phyloP scores from a whole-genome alignment of 2,113 vertebrate species.

The Synchiropus splendidus region DNA sequence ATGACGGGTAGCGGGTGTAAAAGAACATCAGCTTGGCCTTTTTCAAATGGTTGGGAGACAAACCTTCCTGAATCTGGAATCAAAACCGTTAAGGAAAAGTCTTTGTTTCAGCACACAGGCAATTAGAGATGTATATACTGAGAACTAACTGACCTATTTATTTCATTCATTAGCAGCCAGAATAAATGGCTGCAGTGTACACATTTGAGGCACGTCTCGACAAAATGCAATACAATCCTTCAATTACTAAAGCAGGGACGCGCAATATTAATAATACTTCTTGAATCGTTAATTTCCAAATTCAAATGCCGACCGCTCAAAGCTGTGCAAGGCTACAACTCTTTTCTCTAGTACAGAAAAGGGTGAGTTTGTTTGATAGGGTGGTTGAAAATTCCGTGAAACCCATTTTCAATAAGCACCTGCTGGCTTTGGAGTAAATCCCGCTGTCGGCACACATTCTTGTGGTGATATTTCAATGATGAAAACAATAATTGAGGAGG shows the following conservation, averaged over 20 bases:
- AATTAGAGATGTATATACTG: too few relatives aligned
- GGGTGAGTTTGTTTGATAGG: neutral
- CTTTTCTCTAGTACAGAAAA: too few relatives aligned
- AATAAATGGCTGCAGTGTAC: too few relatives aligned
- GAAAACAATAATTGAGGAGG: conserved; percentile 42
- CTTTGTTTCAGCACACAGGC: neutral
- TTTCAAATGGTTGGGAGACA: conserved; percentile 98
- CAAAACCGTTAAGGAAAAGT: conserved; percentile 38
- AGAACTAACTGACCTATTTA: too few relatives aligned
- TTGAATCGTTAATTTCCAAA: too few relatives aligned
- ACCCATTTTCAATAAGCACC: conserved; percentile 25
- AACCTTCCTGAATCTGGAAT: conserved; percentile 82
- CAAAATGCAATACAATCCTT: too few relatives aligned
- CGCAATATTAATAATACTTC: too few relatives aligned
- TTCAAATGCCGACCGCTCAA: too few relatives aligned
- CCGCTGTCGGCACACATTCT: conserved; percentile 7
- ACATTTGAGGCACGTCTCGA: too few relatives aligned
- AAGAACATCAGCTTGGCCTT: conserved; percentile 99
- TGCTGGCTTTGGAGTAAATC: conserved; percentile 44
- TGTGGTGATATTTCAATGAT: conserved; percentile 16
- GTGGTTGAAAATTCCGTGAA: neutral
- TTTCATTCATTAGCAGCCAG: too few relatives aligned
- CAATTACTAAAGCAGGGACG: too few relatives aligned
- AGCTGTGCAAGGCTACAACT: too few relatives aligned
- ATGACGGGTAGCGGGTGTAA: conserved; percentile 97